Percentiles rank a stretch among this genome's conserved stretches.
Conservation (phyloP, 2,797 vertebrate genomes). For the Manis javanica region DNA sequence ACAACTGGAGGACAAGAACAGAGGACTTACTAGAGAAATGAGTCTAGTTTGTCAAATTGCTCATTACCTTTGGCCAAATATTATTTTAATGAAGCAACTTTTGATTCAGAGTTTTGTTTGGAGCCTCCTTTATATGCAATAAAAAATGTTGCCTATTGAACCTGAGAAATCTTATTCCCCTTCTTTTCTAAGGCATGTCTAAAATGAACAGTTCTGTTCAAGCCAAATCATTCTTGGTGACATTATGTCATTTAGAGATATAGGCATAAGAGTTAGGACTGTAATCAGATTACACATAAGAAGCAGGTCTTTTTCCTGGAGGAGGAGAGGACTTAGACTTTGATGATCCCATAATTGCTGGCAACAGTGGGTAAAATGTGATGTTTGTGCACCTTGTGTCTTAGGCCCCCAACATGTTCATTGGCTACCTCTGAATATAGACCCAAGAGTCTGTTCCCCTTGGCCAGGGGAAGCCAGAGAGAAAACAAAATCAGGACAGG, state of each 20-base stretch:
- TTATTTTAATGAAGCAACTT: neutral
- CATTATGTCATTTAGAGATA: neutral
- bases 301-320: neutral
- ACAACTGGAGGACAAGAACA: neutral
- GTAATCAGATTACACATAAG: neutral
- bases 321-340: neutral
- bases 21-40: neutral
- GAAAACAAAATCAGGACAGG: neutral
- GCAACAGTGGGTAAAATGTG: neutral
- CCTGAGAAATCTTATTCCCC: neutral
- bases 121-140: neutral
- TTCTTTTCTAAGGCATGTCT: neutral
- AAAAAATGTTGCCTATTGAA: neutral
- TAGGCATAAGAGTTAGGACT: neutral
- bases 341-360: neutral
- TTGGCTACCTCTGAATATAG: neutral
- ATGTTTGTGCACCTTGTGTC: neutral
- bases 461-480: neutral
- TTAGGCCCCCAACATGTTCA: neutral
- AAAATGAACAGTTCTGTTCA: neutral
- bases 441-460: neutral
- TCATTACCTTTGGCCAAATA: neutral
- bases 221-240: neutral
- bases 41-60: neutral
- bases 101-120: neutral